Percentiles rank a stretch among this genome's conserved stretches.
Evolutionary conservation across 1,140 invertebrate species (phyloP).

Genomic region (Popillia japonica): DNA sequence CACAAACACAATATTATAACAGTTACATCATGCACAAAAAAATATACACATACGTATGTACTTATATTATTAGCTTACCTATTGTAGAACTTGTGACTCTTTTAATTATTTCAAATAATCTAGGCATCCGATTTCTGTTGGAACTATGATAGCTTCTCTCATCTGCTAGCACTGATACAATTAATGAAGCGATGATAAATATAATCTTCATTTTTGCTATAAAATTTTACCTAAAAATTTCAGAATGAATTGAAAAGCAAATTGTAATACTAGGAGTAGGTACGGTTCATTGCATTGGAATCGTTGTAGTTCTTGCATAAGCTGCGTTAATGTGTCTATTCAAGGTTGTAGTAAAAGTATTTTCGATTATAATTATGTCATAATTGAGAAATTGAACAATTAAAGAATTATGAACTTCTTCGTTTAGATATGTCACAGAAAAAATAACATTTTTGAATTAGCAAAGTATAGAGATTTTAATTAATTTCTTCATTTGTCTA

Average conservation of each 20-base stretch:
- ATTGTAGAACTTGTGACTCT: slow-evolving; percentile 10
- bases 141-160: background rate
- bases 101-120: slow-evolving; percentile 13
- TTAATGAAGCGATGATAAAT: slow-evolving; percentile 16
- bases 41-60: too few relatives aligned
- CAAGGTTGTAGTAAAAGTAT: background rate
- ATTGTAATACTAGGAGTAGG: background rate
- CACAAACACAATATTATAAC: too few relatives aligned
- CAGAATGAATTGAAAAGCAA: background rate
- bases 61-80: background rate
- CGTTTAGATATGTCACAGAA: too few relatives aligned
- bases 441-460: too few relatives aligned
- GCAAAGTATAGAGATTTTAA: too few relatives aligned
- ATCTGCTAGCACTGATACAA: background rate
- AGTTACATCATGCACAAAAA: too few relatives aligned
- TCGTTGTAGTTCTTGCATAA: background rate
- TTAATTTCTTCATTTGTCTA: too few relatives aligned
- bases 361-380: background rate
- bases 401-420: background rate
- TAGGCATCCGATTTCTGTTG: background rate
- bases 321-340: background rate
- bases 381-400: background rate
- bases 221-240: background rate
- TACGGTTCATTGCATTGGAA: slow-evolving; percentile 21
- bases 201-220: background rate